Percentiles rank a stretch among this genome's conserved stretches.
Evolutionary conservation across 1,140 invertebrate species (phyloP).

Genomic region (Bombus pyrosoma): DNA sequence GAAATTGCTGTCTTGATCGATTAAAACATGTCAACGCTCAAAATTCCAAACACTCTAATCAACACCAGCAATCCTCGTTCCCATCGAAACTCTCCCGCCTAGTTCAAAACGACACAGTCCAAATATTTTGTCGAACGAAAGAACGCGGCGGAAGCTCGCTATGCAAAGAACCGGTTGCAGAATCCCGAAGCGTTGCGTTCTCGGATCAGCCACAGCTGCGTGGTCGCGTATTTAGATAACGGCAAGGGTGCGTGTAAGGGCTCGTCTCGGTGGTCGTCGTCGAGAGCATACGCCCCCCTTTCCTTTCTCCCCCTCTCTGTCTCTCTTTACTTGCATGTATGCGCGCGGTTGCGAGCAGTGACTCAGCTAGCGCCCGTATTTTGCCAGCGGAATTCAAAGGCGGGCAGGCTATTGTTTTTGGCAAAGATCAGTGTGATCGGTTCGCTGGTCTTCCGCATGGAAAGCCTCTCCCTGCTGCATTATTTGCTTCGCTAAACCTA

Average conservation of each 20-base stretch:
- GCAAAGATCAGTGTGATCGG: conserved; percentile 78
- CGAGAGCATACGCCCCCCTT: not conserved
- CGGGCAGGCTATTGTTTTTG: conserved; percentile 75
- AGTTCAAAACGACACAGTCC: not conserved
- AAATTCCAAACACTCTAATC: not conserved
- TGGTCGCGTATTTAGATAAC: conserved; percentile 49
- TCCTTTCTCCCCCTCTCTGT: not conserved
- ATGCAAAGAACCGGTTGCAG: conserved; percentile 9
- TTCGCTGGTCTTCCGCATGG: conserved; percentile 73
- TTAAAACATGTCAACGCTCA: too few species aligned
- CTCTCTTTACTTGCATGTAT: not conserved
- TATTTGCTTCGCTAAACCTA: conserved; percentile 76
- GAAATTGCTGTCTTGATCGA: too few species aligned
- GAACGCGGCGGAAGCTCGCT: not conserved
- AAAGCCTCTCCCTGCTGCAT: conserved; percentile 69
- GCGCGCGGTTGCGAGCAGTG: conserved; percentile 57
- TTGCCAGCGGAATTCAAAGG: conserved; percentile 73
- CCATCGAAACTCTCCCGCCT: not conserved
- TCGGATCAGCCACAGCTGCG: conserved; percentile 26
- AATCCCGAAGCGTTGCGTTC: not conserved
- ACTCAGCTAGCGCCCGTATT: conserved; percentile 74
- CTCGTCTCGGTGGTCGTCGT: conserved; percentile 12
- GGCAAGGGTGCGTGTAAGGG: conserved; percentile 23
- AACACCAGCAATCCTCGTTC: not conserved
- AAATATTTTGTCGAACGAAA: not conserved